phyloP scores from a whole-genome alignment of 2,888 invertebrate species.

The Athalia rosae region DNA sequence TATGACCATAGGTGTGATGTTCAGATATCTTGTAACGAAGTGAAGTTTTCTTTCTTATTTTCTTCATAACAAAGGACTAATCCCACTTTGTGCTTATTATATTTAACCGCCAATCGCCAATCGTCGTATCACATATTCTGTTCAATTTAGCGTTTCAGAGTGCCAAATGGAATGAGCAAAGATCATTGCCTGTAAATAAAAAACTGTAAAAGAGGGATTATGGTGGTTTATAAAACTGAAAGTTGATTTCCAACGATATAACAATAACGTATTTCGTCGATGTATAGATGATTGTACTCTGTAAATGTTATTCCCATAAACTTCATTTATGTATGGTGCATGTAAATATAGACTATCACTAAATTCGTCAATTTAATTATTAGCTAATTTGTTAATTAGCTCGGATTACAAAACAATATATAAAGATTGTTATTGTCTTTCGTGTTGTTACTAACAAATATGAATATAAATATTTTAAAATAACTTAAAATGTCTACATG shows the following conservation, averaged over 20 bases:
- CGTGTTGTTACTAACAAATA: neutral
- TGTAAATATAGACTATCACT: slow-evolving; percentile 20
- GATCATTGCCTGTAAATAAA: neutral
- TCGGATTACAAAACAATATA: no score
- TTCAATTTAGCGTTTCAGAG: slow-evolving; percentile 7
- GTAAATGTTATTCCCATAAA: neutral
- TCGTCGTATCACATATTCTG: neutral
- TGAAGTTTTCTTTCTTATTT: no score
- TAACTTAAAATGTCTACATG: neutral
- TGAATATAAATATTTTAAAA: neutral
- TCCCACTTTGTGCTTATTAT: neutral
- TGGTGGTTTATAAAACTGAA: neutral
- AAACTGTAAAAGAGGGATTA: neutral
- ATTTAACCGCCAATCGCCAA: neutral
- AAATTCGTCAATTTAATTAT: slow-evolving; percentile 11
- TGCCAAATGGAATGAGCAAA: neutral
- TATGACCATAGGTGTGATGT: no score
- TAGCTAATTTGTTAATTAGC: no score
- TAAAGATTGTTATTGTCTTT: neutral
- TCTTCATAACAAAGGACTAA: neutral
- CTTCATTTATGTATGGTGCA: neutral
- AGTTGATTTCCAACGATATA: neutral
- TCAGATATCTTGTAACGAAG: no score
- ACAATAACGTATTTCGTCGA: neutral
- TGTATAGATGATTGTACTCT: neutral